Evolutionary conservation across 2,888 invertebrate genomes (phyloP), one percentile per base, ranked within the genome.

Genomic region (Heliconius ethilla): DNA sequence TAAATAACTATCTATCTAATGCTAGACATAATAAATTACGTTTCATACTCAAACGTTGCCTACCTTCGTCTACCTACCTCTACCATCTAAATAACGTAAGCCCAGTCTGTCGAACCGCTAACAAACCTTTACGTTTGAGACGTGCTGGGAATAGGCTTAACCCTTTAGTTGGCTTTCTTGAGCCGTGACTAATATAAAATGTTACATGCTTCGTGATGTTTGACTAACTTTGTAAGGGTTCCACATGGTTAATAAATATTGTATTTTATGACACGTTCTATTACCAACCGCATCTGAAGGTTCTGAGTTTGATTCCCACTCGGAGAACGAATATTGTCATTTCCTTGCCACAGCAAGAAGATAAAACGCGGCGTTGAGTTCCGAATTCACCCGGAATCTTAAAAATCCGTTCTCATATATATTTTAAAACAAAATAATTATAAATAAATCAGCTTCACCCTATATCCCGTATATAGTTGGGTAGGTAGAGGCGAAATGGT

Each of bases 111-210:
- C 33, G 70, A 33, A 72, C 55, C 55, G 27, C 59, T 72, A 72
- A 72, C 72, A 33, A 72, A 59, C 55, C 70, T 51, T 70, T 70
- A 70, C 72, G 55, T 59, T 72, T 72, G 33, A 9, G 33, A 72
- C 72, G 59, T 72, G 72, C 55, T 13, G 15, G 25, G 72, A 72
- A 72, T 72, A 59, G 13, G 72, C 5, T 55, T 72, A 72, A 72
- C 72, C 72, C 72, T 59, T 70, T 55, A 55, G 59, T 72, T 59
- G 15, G 70, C 33, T 72, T 72, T 59, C 72, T 72, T 72, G 59
- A 37, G 59, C 37, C 25, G 72, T 33, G 15, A n/a, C 72, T 55
- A 33, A 59, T 55, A 72, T 37, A 72, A 55, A 70, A 72, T 37
- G 72, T 72, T 72, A 72, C 72, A 72, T n/a, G 25, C n/a, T 2